phyloP scores from a whole-genome alignment of 2,888 invertebrate species.

The Sphecodes monilicornis region DNA sequence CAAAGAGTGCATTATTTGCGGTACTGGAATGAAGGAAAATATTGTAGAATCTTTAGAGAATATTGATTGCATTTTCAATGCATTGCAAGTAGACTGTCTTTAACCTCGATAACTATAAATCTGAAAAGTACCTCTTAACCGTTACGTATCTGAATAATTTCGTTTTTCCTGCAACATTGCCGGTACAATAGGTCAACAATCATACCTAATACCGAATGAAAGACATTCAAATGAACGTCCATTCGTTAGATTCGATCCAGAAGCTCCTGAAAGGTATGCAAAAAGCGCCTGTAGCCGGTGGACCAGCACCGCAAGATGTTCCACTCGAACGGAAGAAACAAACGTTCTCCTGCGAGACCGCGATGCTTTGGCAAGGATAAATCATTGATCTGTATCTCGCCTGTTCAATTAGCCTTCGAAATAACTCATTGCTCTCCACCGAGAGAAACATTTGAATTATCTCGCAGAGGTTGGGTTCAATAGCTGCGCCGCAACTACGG shows the following conservation, averaged over 20 bases:
- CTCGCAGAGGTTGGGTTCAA: constrained; percentile 4
- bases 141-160: not conserved
- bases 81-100: not conserved
- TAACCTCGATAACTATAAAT: not conserved
- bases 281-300: not conserved
- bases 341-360: not conserved
- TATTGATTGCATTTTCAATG: too few relatives aligned
- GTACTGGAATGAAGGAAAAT: not conserved
- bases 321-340: constrained; percentile 10
- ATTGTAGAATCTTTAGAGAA: not conserved
- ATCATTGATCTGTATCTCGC: constrained; percentile 10
- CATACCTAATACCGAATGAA: not conserved
- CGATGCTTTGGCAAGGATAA: constrained; percentile 7
- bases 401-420: constrained; percentile 15
- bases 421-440: constrained; percentile 6
- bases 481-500: not conserved
- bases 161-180: not conserved
- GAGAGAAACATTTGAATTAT: constrained; percentile 13
- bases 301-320: constrained; percentile 6
- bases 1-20: not conserved
- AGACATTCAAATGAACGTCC: constrained; percentile 4
- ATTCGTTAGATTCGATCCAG: not conserved
- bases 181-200: not conserved
- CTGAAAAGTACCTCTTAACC: not conserved
- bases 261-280: constrained; percentile 9